These are phyloP conservation scores for Athrips mouffetella DNA, from an alignment of 2,888 invertebrate species.

Conservation along the genomic window DNA sequence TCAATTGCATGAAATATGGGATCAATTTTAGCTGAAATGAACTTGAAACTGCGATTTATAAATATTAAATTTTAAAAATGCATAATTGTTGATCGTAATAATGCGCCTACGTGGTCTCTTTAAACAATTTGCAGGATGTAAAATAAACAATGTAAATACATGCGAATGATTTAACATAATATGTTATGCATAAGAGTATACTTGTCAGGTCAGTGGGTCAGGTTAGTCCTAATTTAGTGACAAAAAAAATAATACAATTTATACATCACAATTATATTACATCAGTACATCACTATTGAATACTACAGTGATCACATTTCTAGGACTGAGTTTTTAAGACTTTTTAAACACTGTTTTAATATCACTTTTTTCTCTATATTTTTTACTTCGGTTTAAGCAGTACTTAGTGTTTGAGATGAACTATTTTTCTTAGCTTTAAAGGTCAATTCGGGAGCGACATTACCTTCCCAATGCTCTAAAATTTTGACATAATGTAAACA, in stretches of 20 bases:
- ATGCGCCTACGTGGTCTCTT: background rate
- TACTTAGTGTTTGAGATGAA: background rate
- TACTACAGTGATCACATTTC: conserved; percentile 14
- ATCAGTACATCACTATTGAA: no score
- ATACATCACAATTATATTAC: conserved; percentile 6
- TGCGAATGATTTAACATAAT: no score
- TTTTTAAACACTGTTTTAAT: conserved; percentile 1
- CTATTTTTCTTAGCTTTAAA: no score
- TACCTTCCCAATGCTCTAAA: no score
- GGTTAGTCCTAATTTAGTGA: no score
- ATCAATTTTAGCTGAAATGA: conserved; percentile 5
- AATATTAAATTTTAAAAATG: conserved; percentile 9
- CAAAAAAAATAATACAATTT: no score
- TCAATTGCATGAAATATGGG: conserved; percentile 6
- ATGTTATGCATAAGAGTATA: no score
- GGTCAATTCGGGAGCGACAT: no score
- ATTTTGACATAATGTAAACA: no score
- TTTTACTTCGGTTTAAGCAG: background rate
- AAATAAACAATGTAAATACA: no score
- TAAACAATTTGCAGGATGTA: background rate
- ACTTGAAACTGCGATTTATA: no score
- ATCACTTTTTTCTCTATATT: background rate
- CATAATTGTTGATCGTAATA: conserved; percentile 1
- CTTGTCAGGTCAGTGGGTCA: background rate
- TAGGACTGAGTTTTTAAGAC: conserved; percentile 40